Evolutionary conservation across 2,888 invertebrate species (phyloP).

Genomic region (Diloba caeruleocephala): DNA sequence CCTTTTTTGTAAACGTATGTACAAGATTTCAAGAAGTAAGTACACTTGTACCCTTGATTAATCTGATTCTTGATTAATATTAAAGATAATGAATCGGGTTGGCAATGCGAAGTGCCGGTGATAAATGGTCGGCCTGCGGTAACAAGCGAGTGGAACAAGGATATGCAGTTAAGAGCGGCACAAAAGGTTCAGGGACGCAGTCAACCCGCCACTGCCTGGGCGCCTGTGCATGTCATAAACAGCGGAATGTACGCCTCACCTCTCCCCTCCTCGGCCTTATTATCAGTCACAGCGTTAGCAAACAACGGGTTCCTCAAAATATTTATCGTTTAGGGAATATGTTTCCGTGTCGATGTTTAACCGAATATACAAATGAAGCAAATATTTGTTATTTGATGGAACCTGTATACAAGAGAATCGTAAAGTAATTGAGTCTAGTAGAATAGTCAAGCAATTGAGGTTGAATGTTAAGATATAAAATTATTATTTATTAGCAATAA

Average conservation of each 20-base stretch:
- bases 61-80: no score
- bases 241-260: constrained; percentile 70
- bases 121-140: constrained; percentile 53
- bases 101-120: constrained; percentile 43
- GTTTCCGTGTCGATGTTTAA: constrained; percentile 23
- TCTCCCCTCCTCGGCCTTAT: constrained; percentile 56
- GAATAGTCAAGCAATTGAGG: constrained; percentile 13
- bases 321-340: constrained; percentile 49
- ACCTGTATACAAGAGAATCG: constrained; percentile 1
- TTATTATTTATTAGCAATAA: constrained; percentile 25
- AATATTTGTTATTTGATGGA: constrained; percentile 28
- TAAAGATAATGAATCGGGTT: constrained; percentile 43
- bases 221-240: constrained; percentile 70
- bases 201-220: constrained; percentile 57
- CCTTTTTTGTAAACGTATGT: neutral
- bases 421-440: constrained; percentile 18
- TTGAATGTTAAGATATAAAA: constrained; percentile 26
- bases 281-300: constrained; percentile 71
- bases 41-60: no score
- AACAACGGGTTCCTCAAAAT: constrained; percentile 63
- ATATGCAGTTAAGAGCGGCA: constrained; percentile 55
- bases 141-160: constrained; percentile 61
- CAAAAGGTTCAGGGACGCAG: constrained; percentile 62
- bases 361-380: constrained; percentile 20
- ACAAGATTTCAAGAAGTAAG: no score